A percentile compares a stretch with the other conserved stretches of the same genome.
These are phyloP conservation scores for Flexamia atlantica DNA, from an alignment of 2,888 invertebrate species.

Conservation along the genomic window DNA sequence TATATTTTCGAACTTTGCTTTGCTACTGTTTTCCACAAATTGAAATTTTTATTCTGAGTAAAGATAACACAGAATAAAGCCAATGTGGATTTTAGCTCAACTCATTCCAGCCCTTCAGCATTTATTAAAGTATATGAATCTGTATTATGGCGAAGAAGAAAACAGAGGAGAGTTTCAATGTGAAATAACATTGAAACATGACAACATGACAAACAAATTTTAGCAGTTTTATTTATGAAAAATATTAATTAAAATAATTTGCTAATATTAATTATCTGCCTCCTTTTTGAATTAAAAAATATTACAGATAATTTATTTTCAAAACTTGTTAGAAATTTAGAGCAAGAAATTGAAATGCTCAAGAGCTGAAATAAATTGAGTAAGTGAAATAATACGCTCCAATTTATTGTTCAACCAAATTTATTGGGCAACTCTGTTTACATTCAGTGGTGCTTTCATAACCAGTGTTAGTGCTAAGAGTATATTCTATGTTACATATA, in stretches of 20 bases:
- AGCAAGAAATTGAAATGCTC: not conserved
- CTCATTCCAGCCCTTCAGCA: slow-evolving; percentile 50
- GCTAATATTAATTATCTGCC: not conserved
- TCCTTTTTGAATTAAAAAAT: not conserved
- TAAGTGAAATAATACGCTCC: slow-evolving; percentile 51
- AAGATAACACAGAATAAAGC: slow-evolving; percentile 9
- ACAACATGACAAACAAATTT: too few relatives aligned
- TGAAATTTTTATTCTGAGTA: not conserved
- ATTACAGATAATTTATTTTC: not conserved
- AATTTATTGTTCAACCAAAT: slow-evolving; percentile 75
- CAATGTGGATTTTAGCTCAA: not conserved
- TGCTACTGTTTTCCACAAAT: slow-evolving; percentile 65
- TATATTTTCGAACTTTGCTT: slow-evolving; percentile 75
- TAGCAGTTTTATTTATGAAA: too few relatives aligned
- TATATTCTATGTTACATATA: slow-evolving; percentile 44
- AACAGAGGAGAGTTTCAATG: not conserved
- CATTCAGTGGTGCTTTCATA: slow-evolving; percentile 48
- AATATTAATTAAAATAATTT: not conserved
- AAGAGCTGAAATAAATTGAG: slow-evolving; percentile 50
- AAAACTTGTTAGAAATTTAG: not conserved
- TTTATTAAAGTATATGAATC: not conserved
- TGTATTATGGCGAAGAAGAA: not conserved
- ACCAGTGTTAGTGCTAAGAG: slow-evolving; percentile 48
- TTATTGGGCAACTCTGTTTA: slow-evolving; percentile 75
- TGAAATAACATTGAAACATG: too few relatives aligned